phyloP scores from a whole-genome alignment of 2,797 vertebrate genomes.

The Melanogrammus aeglefinus region DNA sequence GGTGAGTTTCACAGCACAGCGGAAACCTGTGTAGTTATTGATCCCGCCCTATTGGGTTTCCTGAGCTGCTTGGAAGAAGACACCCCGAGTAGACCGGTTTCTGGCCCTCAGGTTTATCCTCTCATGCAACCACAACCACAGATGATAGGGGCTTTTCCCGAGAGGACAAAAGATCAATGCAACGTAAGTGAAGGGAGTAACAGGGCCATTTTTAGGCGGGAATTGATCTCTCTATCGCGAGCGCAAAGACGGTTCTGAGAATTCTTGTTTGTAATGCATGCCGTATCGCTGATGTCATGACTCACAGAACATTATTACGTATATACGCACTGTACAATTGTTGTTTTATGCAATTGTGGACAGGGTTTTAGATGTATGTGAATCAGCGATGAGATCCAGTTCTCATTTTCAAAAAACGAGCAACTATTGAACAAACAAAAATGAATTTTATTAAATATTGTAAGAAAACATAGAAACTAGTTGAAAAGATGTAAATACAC shows the following conservation, averaged over 20 bases:
- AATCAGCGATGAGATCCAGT: not conserved
- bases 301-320: no score
- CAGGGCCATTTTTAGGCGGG: not conserved
- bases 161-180: not conserved
- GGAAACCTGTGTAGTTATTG: constrained; percentile 29
- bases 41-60: constrained; percentile 32
- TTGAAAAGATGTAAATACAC: not conserved
- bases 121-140: constrained; percentile 10
- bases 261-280: no score
- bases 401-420: not conserved
- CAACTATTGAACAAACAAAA: not conserved
- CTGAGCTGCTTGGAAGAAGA: constrained; percentile 27
- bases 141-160: constrained; percentile 10
- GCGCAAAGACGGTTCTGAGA: no score
- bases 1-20: not conserved
- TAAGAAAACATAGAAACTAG: not conserved
- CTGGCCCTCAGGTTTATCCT: constrained; percentile 32
- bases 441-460: not conserved
- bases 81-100: constrained; percentile 16
- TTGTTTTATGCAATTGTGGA: no score
- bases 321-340: no score
- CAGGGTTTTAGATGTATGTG: not conserved
- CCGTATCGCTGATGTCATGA: no score
- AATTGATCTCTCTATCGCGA: not conserved
- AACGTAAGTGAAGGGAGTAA: not conserved